Evolutionary conservation across 2,113 vertebrate genomes (phyloP).

Genomic region (Ciconia maguari): DNA sequence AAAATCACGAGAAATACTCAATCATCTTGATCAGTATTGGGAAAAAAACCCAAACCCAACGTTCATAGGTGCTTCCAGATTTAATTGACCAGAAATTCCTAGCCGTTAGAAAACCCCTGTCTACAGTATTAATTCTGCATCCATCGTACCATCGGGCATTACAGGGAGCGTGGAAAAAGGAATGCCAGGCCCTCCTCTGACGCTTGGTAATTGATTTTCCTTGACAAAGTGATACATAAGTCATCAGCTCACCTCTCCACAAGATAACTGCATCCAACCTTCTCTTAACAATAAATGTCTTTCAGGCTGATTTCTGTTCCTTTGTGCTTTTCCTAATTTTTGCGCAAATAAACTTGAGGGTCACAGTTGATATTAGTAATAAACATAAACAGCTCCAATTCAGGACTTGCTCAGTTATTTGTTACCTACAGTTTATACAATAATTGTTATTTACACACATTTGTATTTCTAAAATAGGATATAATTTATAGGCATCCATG

Average conservation of each 20-base stretch:
- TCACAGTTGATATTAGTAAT: background rate
- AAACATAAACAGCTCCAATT: background rate
- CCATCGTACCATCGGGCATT: background rate
- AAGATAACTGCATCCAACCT: background rate
- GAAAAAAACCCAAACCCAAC: fast-evolving
- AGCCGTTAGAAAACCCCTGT: background rate
- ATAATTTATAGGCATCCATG: background rate
- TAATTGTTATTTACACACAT: background rate
- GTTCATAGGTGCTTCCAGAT: background rate
- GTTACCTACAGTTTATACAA: background rate
- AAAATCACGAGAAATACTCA: background rate
- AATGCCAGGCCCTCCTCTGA: background rate
- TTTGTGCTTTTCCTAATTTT: background rate
- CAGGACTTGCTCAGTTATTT: background rate
- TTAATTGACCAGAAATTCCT: background rate
- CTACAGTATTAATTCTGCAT: background rate
- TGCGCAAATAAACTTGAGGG: background rate
- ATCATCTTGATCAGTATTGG: background rate
- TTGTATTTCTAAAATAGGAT: background rate
- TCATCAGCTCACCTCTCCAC: slow-evolving; percentile 27
- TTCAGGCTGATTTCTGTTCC: background rate
- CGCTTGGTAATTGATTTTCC: background rate
- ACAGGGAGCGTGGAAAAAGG: background rate
- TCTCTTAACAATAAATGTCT: background rate
- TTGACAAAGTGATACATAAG: slow-evolving; percentile 15